These are phyloP conservation scores for Agrotis exclamationis DNA, from an alignment of 2,888 invertebrate species.

Conservation along the genomic window DNA sequence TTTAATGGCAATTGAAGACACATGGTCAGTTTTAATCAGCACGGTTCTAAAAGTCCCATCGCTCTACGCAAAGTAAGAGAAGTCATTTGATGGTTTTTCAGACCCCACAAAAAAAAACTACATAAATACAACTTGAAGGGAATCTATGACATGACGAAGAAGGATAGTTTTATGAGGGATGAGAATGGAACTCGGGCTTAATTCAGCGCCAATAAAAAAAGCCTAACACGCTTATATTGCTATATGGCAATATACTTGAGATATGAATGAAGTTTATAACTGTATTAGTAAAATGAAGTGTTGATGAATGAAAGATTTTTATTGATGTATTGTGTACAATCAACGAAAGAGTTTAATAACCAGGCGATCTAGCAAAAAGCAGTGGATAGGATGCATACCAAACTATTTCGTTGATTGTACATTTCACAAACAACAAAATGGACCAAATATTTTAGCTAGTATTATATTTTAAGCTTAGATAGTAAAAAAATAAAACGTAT, in stretches of 20 bases:
- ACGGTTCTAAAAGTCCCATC: too few relatives aligned
- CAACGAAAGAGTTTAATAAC: slow-evolving; percentile 1
- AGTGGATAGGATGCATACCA: neutral
- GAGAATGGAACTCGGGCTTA: slow-evolving; percentile 3
- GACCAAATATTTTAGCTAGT: slow-evolving; percentile 5
- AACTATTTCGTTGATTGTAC: slow-evolving; percentile 13
- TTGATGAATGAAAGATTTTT: slow-evolving; percentile 13
- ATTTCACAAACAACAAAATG: too few relatives aligned
- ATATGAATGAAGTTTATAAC: slow-evolving; percentile 30
- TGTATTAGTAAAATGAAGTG: slow-evolving; percentile 35
- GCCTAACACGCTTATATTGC: neutral
- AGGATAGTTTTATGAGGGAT: too few relatives aligned
- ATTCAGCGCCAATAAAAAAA: slow-evolving; percentile 36
- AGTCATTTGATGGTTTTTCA: too few relatives aligned
- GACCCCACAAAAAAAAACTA: too few relatives aligned
- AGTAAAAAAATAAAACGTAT: slow-evolving; percentile 22
- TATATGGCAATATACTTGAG: slow-evolving; percentile 5
- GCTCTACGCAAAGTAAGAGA: too few relatives aligned
- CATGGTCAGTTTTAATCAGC: too few relatives aligned
- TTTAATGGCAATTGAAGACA: too few relatives aligned
- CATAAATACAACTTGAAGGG: too few relatives aligned
- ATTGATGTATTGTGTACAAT: slow-evolving; percentile 2
- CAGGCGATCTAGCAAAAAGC: neutral
- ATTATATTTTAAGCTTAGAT: slow-evolving; percentile 5
- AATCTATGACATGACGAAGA: neutral